Evolutionary conservation across 2,797 vertebrate species (phyloP), one percentile per base, ranked within the genome.

Genomic region (Bradypodion ventrale): DNA sequence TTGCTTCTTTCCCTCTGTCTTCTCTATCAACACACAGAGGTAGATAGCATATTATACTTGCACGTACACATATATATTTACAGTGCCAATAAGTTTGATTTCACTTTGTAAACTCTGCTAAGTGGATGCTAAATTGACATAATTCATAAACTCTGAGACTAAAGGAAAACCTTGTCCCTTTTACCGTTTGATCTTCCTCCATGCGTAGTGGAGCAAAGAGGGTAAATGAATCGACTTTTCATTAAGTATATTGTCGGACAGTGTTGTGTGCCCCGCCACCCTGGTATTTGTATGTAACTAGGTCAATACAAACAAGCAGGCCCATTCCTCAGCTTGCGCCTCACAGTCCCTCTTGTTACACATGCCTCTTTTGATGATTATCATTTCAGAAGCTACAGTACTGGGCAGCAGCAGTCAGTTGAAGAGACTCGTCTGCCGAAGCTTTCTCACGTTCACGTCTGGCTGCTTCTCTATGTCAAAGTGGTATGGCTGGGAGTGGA

Each of bases 401-500:
- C 80, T 56, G 32, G 79, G 77, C 87, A 13, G 86, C 86, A 9
- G 85, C 7, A 3, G 87, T 80, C 9, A 72, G 89, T 85, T 86
- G 84, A 81, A 86, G 85, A 87, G 93, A 94, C 94, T 85, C 70
- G 93, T 94, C 93, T 95, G 94, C 93, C 83, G 69, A 94, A 87
- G 90, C 95, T 97, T 96, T 97, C 95, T 96, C 95, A 97, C 93
- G 91, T 96, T 96, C 96, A 96, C 94, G 93, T 96, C 89, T 90
- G 95, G 94, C 92, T 97, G 96, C 94, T 92, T 94, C 90, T 93
- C 92, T 95, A 95, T 96, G 93, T 85, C 88, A 85, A 89, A 90
- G 85, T 83, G 89, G 86, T 56, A 78, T 92, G 93, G 91, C 94
- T 69, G 4, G 93, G 88, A 92, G 92, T 94, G 87, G 94, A 94